These are phyloP conservation scores for Eurosta solidaginis DNA, from an alignment of 1,140 invertebrate species.

Conservation along the genomic window DNA sequence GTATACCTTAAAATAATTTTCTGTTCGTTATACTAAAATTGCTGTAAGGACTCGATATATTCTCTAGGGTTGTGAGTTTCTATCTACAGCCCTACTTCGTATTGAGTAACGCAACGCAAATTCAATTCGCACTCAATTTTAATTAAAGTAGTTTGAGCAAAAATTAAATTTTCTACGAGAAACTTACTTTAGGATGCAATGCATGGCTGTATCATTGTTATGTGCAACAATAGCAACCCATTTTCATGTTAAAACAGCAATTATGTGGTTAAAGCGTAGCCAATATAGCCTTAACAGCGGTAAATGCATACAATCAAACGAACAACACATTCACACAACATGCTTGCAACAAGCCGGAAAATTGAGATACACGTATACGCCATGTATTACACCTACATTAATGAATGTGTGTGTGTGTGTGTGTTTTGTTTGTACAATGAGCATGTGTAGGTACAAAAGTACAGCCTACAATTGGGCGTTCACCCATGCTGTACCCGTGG, in stretches of 20 bases:
- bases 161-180: too few species aligned
- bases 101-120: too few species aligned
- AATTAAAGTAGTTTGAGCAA: too few species aligned
- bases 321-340: neutral
- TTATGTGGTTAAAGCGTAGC: constrained; percentile 15
- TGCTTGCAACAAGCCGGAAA: constrained; percentile 3
- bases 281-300: neutral
- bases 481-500: neutral
- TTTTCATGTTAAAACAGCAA: constrained; percentile 24
- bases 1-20: too few species aligned
- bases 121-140: too few species aligned
- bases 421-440: too few species aligned
- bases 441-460: neutral
- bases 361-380: neutral
- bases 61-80: too few species aligned
- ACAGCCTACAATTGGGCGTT: neutral
- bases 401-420: neutral
- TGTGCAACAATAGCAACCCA: neutral
- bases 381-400: neutral
- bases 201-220: too few species aligned
- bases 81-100: too few species aligned
- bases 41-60: too few species aligned
- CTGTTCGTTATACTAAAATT: too few species aligned
- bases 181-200: too few species aligned
- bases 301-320: neutral